phyloP scores from a whole-genome alignment of 2,113 vertebrate genomes.

The Trachemys scripta region DNA sequence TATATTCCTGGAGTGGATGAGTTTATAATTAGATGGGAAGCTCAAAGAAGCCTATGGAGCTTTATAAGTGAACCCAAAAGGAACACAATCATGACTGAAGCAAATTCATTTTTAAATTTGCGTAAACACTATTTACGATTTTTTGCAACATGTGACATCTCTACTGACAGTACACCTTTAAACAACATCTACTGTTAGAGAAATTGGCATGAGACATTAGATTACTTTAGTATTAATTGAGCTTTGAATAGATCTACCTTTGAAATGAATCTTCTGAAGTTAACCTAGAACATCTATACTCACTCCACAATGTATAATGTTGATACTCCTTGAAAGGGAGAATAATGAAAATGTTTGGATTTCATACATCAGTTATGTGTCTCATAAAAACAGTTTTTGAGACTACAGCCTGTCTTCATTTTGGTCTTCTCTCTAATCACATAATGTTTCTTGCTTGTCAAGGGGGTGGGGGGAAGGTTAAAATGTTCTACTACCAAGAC shows the following conservation, averaged over 20 bases:
- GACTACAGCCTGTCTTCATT: background rate
- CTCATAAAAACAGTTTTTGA: slow-evolving; percentile 12
- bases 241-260: background rate
- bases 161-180: background rate
- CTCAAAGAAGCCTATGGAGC: background rate
- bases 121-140: slow-evolving; percentile 38
- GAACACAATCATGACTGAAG: background rate
- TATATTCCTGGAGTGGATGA: background rate
- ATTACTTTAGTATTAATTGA: background rate
- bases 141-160: background rate
- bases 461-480: background rate
- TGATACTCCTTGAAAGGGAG: background rate
- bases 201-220: background rate
- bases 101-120: slow-evolving; percentile 13
- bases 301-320: background rate
- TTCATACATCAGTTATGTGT: background rate
- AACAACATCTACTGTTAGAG: background rate
- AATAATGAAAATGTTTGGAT: background rate
- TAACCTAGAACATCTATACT: background rate
- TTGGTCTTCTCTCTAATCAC: background rate
- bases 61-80: slow-evolving; percentile 39
- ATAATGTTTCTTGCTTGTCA: slow-evolving; percentile 16
- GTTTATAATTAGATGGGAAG: background rate
- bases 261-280: background rate
- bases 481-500: slow-evolving; percentile 14